These are phyloP conservation scores for Lutraria rhynchaena DNA, from an alignment of 1,140 invertebrate genomes.

Conservation along the genomic window DNA sequence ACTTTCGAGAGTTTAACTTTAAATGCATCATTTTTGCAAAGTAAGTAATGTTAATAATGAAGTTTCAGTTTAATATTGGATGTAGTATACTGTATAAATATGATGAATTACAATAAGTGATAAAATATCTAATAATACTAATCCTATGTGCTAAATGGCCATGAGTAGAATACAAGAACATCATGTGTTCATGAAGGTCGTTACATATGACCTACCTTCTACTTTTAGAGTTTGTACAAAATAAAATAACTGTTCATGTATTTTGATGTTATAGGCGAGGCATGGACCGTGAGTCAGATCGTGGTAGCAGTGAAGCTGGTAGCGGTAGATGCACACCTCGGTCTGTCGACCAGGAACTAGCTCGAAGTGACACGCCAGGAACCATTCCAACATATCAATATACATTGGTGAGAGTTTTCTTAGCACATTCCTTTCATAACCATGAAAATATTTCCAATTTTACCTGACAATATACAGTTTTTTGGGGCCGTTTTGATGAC, in stretches of 20 bases:
- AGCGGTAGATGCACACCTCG: slow-evolving; percentile 57
- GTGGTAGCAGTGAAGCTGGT: slow-evolving; percentile 51
- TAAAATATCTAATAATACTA: neutral
- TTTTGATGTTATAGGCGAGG: slow-evolving; percentile 1
- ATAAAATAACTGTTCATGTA: neutral
- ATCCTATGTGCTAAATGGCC: neutral
- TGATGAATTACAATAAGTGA: neutral
- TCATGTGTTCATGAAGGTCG: neutral
- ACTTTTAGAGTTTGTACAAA: neutral
- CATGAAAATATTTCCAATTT: too few relatives aligned
- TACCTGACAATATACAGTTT: too few relatives aligned
- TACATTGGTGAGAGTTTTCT: slow-evolving; percentile 57
- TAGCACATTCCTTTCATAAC: too few relatives aligned
- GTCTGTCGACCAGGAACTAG: slow-evolving; percentile 39
- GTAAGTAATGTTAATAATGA: too few relatives aligned
- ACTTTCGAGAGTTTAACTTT: too few relatives aligned
- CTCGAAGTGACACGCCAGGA: slow-evolving; percentile 61
- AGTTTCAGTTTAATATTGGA: too few relatives aligned
- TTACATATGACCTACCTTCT: neutral
- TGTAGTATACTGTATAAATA: neutral
- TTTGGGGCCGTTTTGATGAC: too few relatives aligned
- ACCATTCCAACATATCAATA: slow-evolving; percentile 72
- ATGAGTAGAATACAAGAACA: neutral
- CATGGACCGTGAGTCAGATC: slow-evolving; percentile 56
- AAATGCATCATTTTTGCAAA: too few relatives aligned